phyloP scores from a whole-genome alignment of 2,888 invertebrate genomes.

The Eristalinus sepulchralis region DNA sequence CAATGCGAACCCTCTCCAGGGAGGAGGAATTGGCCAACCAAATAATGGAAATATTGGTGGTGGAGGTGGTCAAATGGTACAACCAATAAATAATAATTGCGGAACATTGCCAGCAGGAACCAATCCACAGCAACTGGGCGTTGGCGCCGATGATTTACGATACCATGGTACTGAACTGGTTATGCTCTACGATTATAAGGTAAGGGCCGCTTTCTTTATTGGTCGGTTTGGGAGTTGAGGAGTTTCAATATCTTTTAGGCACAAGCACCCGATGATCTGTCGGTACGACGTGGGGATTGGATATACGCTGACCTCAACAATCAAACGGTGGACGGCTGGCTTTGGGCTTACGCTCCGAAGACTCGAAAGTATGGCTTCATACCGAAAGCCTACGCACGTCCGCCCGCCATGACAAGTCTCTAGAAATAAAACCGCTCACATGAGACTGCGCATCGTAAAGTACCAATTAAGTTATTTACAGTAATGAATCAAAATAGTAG shows the following conservation, averaged over 20 bases:
- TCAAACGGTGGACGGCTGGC: conserved; percentile 96
- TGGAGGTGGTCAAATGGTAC: conserved; percentile 44
- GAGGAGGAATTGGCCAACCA: conserved; percentile 40
- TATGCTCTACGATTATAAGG: conserved; percentile 97
- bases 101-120: conserved; percentile 59
- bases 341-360: conserved; percentile 97
- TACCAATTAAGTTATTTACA: conserved; percentile 57
- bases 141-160: conserved; percentile 85
- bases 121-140: conserved; percentile 75
- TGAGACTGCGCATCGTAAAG: background rate
- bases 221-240: background rate
- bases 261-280: conserved; percentile 95
- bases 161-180: conserved; percentile 95
- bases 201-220: conserved; percentile 73
- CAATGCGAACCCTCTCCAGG: conserved; percentile 36
- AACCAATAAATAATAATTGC: conserved; percentile 71
- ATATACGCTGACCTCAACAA: conserved; percentile 96
- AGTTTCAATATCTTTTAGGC: conserved; percentile 82
- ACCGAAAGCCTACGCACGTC: conserved; percentile 95
- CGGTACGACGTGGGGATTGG: conserved; percentile 95
- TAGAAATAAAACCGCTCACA: conserved; percentile 50
- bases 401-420: conserved; percentile 93
- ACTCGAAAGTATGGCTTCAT: conserved; percentile 96
- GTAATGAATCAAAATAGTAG: conserved; percentile 30
- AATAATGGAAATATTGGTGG: conserved; percentile 32